phyloP scores from a whole-genome alignment of 2,797 vertebrate genomes.

The Alfaro cultratus region DNA sequence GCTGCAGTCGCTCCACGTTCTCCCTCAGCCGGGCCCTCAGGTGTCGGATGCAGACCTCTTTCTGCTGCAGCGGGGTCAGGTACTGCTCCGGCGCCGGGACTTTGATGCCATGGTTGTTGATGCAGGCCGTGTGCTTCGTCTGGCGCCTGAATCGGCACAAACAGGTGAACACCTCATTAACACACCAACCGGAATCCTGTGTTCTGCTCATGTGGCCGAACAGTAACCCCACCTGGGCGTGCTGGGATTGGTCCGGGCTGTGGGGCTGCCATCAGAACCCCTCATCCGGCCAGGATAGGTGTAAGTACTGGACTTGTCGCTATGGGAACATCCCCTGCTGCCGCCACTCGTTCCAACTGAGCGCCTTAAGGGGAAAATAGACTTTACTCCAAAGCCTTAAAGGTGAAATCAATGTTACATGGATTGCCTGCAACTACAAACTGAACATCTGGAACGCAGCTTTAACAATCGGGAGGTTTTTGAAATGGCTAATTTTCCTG shows the following conservation, averaged over 20 bases:
- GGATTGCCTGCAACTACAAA: too few relatives aligned
- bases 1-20: conserved; percentile 91
- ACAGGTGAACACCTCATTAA: not conserved
- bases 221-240: conserved; percentile 74
- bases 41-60: conserved; percentile 97
- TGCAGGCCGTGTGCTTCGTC: conserved; percentile 89
- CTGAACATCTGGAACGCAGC: too few relatives aligned
- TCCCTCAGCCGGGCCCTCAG: conserved; percentile 92
- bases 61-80: conserved; percentile 97
- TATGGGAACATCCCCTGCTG: conserved; percentile 62
- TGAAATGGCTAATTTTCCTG: too few relatives aligned
- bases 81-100: conserved; percentile 95
- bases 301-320: conserved; percentile 76
- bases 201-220: not conserved
- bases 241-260: conserved; percentile 82
- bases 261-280: conserved; percentile 88
- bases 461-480: too few relatives aligned
- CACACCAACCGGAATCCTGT: not conserved
- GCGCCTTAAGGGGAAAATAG: conserved; percentile 51
- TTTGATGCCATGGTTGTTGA: conserved; percentile 95
- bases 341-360: conserved; percentile 68
- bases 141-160: conserved; percentile 82
- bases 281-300: conserved; percentile 86
- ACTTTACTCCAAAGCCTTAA: not conserved
- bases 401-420: too few relatives aligned